Evolutionary conservation across 37 sponge, comb jelly and placozoan species (phyloP), one percentile per base, ranked within the genome.

Genomic region (Chondrilla cf. caribensis): DNA sequence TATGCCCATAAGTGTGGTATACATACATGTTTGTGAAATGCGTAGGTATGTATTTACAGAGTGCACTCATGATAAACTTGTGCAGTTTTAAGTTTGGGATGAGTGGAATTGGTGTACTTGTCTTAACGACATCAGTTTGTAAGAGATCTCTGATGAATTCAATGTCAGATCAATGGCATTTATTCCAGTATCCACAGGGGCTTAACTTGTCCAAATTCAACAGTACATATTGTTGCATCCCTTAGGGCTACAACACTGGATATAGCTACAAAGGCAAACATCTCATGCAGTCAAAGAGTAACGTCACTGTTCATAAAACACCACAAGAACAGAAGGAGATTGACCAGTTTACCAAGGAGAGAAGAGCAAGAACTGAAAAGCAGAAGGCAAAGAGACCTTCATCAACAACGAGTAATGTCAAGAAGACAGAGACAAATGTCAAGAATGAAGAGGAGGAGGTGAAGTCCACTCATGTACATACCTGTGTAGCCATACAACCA

Each of bases 201-300:
- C n/a, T n/a, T n/a, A n/a, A n/a, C n/a, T n/a, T n/a, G n/a, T n/a
- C n/a, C n/a, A n/a, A n/a, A n/a, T n/a, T n/a, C n/a, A n/a, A n/a
- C n/a, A n/a, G n/a, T n/a, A n/a, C n/a, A 3, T 58, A 54, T 37
- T 83, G 1, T 47, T 44, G 60, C 60, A 24, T 7, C 41, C 44
- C 28, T 29, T 31, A 94, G 86, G 94, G 94, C 0, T 87, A 86
- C 77, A 83, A 88, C 40, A 94, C 94, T 22, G 94, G 94, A 0
- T 94, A 90, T 71, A 65, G 60, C 39, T 94, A 94, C 87, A 87
- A 84, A 38, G 84, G 81, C 22, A 75, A 82, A 54, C 57, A 78
- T 25, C 54, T 90, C 81, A 65, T 90, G 29, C 35, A 42, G 44
- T 32, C 0, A 29, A 28, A 29, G 68, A 28, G 35, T 32, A 67